Evolutionary conservation across 2,888 invertebrate genomes (phyloP).

Genomic region (Iselma pallidipennis): DNA sequence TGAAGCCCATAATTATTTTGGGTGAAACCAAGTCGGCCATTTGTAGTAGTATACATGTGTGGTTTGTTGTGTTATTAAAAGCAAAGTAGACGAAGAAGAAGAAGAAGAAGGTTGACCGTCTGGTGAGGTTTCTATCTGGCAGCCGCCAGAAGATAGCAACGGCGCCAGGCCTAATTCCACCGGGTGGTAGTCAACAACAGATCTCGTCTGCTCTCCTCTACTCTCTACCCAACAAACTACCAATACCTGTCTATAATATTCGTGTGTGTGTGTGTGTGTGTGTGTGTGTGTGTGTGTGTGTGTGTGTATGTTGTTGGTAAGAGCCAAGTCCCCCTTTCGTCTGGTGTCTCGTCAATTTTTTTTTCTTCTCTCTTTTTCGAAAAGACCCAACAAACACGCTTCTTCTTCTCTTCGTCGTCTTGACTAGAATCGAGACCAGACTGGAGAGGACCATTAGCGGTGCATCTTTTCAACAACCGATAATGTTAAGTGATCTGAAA

Average conservation of each 20-base stretch:
- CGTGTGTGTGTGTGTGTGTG: background rate
- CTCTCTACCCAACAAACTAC: constrained; percentile 5
- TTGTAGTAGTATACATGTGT: constrained; percentile 30
- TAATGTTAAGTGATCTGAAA: constrained; percentile 17
- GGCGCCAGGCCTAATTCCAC: constrained; percentile 49
- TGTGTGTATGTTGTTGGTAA: background rate
- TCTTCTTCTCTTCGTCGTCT: too few relatives aligned
- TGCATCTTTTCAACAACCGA: background rate
- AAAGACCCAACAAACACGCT: too few relatives aligned
- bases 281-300: background rate
- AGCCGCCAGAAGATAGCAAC: constrained; percentile 45
- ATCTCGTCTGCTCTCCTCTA: constrained; percentile 36
- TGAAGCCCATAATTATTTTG: constrained; percentile 30
- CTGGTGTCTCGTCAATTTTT: background rate
- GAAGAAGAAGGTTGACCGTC: background rate
- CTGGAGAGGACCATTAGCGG: background rate
- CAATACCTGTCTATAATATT: background rate
- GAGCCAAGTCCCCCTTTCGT: background rate
- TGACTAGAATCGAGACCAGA: too few relatives aligned
- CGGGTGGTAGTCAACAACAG: constrained; percentile 45
- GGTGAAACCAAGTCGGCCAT: constrained; percentile 26
- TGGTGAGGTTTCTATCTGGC: constrained; percentile 19
- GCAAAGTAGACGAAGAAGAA: too few relatives aligned
- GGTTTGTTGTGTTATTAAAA: constrained; percentile 28
- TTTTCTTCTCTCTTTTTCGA: background rate